phyloP scores from a whole-genome alignment of 1,140 invertebrate species.

The Dinoponera quadriceps region DNA sequence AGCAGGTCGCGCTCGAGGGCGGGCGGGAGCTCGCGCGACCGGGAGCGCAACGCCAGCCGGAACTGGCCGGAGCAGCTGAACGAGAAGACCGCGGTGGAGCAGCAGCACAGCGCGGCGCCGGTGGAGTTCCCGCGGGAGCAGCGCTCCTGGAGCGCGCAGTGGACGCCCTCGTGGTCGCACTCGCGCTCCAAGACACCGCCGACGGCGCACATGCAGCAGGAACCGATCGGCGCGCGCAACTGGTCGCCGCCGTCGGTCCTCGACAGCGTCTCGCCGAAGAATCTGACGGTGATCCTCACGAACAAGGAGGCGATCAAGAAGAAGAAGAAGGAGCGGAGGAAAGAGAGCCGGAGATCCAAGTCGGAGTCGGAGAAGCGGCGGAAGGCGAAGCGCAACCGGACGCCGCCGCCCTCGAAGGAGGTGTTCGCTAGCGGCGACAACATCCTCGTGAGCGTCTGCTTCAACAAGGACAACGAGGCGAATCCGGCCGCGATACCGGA shows the following conservation, averaged over 20 bases:
- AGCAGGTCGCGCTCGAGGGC: slow-evolving; percentile 79
- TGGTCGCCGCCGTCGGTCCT: slow-evolving; percentile 80
- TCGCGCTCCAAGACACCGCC: slow-evolving; percentile 85
- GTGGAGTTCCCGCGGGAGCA: slow-evolving; percentile 67
- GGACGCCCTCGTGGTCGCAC: slow-evolving; percentile 85
- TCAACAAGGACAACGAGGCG: slow-evolving; percentile 90
- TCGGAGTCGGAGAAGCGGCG: slow-evolving; percentile 84
- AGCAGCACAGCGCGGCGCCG: no score
- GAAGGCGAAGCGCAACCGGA: slow-evolving; percentile 86
- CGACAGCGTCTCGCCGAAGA: slow-evolving; percentile 82
- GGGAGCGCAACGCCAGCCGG: slow-evolving; percentile 71
- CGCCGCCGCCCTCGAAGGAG: slow-evolving; percentile 92
- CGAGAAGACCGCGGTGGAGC: slow-evolving; percentile 73
- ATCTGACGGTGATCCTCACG: slow-evolving; percentile 86
- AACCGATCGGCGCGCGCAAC: slow-evolving; percentile 77
- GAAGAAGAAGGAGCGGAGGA: slow-evolving; percentile 87
- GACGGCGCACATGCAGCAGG: slow-evolving; percentile 78
- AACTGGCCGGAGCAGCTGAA: slow-evolving; percentile 79
- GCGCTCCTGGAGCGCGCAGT: slow-evolving; percentile 80
- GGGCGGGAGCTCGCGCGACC: slow-evolving; percentile 74
- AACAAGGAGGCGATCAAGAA: slow-evolving; percentile 87
- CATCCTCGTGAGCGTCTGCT: slow-evolving; percentile 96
- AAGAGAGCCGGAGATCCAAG: slow-evolving; percentile 83
- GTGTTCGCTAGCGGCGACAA: slow-evolving; percentile 96
- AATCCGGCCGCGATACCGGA: slow-evolving; percentile 70